Conservation (phyloP, 2,797 vertebrate genomes). For the Calcarius lapponicus region DNA sequence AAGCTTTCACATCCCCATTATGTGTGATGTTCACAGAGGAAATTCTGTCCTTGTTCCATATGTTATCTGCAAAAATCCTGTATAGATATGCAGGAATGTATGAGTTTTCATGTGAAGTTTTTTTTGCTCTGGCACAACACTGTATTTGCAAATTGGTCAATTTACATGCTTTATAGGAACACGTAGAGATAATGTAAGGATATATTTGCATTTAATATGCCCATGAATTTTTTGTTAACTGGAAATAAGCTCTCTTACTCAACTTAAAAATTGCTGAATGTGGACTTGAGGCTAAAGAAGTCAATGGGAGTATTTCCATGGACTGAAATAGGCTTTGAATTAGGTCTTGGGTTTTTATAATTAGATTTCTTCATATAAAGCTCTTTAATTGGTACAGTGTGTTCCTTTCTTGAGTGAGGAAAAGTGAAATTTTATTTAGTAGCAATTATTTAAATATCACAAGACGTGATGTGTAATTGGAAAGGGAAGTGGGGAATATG, state of each 20-base stretch:
- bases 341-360: conserved; percentile 51
- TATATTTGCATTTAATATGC: background rate
- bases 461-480: background rate
- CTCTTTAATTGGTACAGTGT: conserved; percentile 37
- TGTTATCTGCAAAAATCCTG: background rate
- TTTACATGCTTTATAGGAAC: background rate
- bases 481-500: background rate
- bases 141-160: background rate
- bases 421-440: conserved; percentile 24
- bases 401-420: background rate
- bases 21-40: background rate
- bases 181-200: background rate
- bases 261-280: conserved; percentile 2
- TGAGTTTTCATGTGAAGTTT: background rate
- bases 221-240: background rate
- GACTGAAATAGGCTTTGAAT: conserved; percentile 45
- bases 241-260: conserved; percentile 4
- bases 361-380: conserved; percentile 47
- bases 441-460: background rate
- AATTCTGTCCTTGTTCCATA: background rate
- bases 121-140: background rate
- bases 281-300: background rate
- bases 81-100: background rate
- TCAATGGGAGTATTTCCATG: conserved; percentile 9
- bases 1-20: background rate